Percentiles rank a stretch among this genome's conserved stretches.
Evolutionary conservation across 2,888 invertebrate genomes (phyloP).

Genomic region (Eupithecia exiguata): DNA sequence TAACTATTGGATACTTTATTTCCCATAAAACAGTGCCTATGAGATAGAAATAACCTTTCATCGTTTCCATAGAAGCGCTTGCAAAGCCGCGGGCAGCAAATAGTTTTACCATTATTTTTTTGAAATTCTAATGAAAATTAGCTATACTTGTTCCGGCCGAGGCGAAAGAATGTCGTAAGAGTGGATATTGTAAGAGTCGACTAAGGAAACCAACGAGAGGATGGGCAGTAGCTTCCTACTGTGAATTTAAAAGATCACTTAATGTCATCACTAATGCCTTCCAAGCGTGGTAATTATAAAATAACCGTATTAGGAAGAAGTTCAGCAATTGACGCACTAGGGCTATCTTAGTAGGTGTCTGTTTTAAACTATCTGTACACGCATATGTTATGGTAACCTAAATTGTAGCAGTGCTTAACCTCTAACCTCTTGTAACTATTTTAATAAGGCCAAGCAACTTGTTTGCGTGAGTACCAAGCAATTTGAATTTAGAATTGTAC

Average conservation of each 20-base stretch:
- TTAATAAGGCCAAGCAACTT: conserved; percentile 16
- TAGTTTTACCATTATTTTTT: too few species aligned
- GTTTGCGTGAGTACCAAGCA: conserved; percentile 60
- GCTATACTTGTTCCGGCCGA: too few species aligned
- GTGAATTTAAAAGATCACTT: too few species aligned
- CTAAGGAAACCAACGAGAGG: not conserved
- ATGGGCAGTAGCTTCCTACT: too few species aligned
- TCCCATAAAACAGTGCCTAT: too few species aligned
- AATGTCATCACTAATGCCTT: not conserved
- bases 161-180: not conserved
- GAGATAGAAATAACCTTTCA: too few species aligned
- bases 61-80: too few species aligned
- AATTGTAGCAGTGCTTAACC: not conserved
- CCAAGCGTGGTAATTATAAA: not conserved
- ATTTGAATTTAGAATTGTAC: conserved; percentile 76
- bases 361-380: not conserved
- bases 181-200: too few species aligned
- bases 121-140: too few species aligned
- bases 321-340: not conserved
- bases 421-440: not conserved
- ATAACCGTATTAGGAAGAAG: not conserved
- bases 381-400: conserved; percentile 1
- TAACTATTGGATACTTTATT: too few species aligned
- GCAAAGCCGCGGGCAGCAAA: too few species aligned
- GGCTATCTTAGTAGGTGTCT: not conserved